These are phyloP conservation scores for Encarsia formosa DNA, from an alignment of 2,888 invertebrate species.

Conservation along the genomic window DNA sequence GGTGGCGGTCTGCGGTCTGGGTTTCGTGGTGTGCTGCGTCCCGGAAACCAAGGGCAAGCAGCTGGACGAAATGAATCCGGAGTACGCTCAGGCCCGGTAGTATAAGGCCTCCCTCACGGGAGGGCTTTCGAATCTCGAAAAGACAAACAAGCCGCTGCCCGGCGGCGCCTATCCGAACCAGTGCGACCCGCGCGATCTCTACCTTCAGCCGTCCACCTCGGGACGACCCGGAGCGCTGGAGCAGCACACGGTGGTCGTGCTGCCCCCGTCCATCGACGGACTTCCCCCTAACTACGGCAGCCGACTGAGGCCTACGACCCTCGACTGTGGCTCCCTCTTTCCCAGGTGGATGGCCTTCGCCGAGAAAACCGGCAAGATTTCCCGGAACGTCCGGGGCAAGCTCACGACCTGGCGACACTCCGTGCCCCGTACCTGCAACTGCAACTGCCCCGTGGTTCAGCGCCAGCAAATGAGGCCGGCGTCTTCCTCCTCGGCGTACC, in stretches of 20 bases:
- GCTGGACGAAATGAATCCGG: slow-evolving; percentile 81
- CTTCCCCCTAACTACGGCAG: not conserved
- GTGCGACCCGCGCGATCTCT: slow-evolving; percentile 41
- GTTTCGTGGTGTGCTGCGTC: slow-evolving; percentile 81
- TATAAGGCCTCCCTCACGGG: slow-evolving; percentile 51
- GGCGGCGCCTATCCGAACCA: slow-evolving; percentile 43
- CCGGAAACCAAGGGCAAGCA: slow-evolving; percentile 90
- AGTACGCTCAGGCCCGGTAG: slow-evolving; percentile 56
- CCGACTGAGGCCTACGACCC: slow-evolving; percentile 8
- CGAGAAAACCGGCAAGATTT: slow-evolving; percentile 43
- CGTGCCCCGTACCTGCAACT: slow-evolving; percentile 1
- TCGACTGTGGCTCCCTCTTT: slow-evolving; percentile 29
- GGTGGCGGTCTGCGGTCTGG: slow-evolving; percentile 74
- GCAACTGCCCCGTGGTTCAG: slow-evolving; percentile 2
- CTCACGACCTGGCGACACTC: slow-evolving; percentile 14
- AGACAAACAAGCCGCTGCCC: slow-evolving; percentile 44
- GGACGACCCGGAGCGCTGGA: slow-evolving; percentile 4
- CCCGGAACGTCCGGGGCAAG: slow-evolving; percentile 35
- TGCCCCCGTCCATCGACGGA: slow-evolving; percentile 6
- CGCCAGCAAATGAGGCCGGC: slow-evolving; percentile 5
- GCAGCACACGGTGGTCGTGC: slow-evolving; percentile 35
- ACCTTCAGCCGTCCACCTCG: slow-evolving; percentile 14
- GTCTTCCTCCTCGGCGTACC: not conserved
- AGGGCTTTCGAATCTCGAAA: slow-evolving; percentile 46
- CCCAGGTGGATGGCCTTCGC: slow-evolving; percentile 35